phyloP scores from a whole-genome alignment of 1,140 invertebrate genomes.

The Chrysopa pallens region DNA sequence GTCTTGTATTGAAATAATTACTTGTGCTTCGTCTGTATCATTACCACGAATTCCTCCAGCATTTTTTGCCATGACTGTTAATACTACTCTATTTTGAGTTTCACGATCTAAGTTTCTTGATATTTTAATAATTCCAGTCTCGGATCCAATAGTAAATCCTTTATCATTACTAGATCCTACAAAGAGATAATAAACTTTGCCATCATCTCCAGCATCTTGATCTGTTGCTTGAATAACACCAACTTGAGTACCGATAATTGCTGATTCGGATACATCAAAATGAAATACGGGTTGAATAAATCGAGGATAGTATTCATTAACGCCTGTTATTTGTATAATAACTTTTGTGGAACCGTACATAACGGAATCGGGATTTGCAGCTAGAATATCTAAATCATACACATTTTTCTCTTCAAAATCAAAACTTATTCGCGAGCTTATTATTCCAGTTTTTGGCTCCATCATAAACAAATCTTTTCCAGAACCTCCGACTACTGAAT shows the following conservation, averaged over 20 bases:
- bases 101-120: conserved; percentile 72
- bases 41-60: conserved; percentile 80
- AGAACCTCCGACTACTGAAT: conserved; percentile 60
- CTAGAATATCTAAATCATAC: conserved; percentile 66
- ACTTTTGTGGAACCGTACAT: conserved; percentile 60
- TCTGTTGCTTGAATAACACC: conserved; percentile 80
- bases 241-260: conserved; percentile 67
- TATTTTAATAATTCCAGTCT: conserved; percentile 69
- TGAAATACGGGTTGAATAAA: conserved; percentile 85
- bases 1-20: conserved; percentile 84
- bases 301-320: conserved; percentile 83
- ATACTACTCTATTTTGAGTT: conserved; percentile 72
- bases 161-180: conserved; percentile 84
- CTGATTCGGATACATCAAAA: conserved; percentile 86
- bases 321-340: conserved; percentile 62
- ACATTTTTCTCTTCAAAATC: conserved; percentile 74
- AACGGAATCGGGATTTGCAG: conserved; percentile 69
- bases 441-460: conserved; percentile 52
- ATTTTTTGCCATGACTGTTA: conserved; percentile 91
- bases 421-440: conserved; percentile 58
- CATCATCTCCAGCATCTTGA: conserved; percentile 80
- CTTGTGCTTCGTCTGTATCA: conserved; percentile 87
- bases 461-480: conserved; percentile 64
- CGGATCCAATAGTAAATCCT: conserved; percentile 73
- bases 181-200: conserved; percentile 78